A percentile compares a stretch with the other conserved stretches of the same genome.
Conservation (phyloP, 1,140 invertebrate genomes). For the Phymastichus coffea region DNA sequence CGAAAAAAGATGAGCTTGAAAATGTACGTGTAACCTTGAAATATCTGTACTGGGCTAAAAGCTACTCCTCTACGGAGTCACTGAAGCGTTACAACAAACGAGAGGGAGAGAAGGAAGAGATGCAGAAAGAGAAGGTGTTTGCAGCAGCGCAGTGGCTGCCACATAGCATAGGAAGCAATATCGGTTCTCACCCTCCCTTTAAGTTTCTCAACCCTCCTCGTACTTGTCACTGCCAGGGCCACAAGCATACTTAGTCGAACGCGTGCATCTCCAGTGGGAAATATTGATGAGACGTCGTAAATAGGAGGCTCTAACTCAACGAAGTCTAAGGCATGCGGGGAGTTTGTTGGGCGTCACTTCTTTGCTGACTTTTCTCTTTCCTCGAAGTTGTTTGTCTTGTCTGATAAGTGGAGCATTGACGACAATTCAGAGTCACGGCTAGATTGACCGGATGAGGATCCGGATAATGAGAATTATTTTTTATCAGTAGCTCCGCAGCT, state of each 20-base stretch:
- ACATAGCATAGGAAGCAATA: not conserved
- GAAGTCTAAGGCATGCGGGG: not conserved
- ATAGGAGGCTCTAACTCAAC: not conserved
- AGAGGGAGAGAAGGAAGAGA: not conserved
- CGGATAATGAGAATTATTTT: no score
- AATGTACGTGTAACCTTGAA: conserved; percentile 4
- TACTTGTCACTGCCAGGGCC: not conserved
- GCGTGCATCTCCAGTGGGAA: conserved; percentile 5
- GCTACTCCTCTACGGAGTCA: not conserved
- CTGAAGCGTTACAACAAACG: not conserved
- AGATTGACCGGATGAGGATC: no score
- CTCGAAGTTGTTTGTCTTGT: not conserved
- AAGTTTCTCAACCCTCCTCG: no score
- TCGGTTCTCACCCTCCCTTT: not conserved
- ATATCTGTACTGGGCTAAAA: not conserved
- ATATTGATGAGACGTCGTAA: conserved; percentile 12
- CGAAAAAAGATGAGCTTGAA: not conserved
- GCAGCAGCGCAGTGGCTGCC: no score
- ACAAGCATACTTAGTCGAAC: not conserved
- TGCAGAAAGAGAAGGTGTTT: not conserved
- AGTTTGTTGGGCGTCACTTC: not conserved
- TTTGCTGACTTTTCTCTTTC: not conserved
- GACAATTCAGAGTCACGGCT: not conserved
- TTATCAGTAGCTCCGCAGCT: no score
- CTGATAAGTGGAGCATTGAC: not conserved